A percentile compares a stretch with the other conserved stretches of the same genome.
phyloP scores from a whole-genome alignment of 2,888 invertebrate species.

The Proisotoma minuta region DNA sequence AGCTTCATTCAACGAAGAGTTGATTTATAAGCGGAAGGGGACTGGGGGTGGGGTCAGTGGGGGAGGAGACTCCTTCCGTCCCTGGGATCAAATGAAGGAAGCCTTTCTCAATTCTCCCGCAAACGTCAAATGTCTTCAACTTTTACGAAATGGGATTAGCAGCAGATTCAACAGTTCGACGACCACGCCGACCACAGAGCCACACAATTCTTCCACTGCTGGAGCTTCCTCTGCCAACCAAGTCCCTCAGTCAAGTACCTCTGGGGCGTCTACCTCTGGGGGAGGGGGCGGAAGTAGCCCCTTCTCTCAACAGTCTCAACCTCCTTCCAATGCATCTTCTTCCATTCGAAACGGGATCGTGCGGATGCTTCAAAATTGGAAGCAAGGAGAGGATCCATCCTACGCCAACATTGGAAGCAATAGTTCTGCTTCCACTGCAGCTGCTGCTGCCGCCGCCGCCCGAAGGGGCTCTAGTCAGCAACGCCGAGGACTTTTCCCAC shows the following conservation, averaged over 20 bases:
- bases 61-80: constrained; percentile 40
- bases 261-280: neutral
- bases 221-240: neutral
- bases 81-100: constrained; percentile 61
- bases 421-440: neutral
- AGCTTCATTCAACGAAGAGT: constrained; percentile 80
- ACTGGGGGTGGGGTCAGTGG: neutral
- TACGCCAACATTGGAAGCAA: neutral
- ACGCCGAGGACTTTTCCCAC: constrained; percentile 42
- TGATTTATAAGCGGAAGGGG: constrained; percentile 58
- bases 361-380: constrained; percentile 78
- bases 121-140: constrained; percentile 69
- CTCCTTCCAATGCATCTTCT: constrained; percentile 40
- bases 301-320: neutral
- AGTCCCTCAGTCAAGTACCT: neutral
- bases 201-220: neutral
- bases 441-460: constrained; percentile 15
- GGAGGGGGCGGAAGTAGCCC: neutral
- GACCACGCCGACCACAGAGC: neutral
- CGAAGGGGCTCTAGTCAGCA: constrained; percentile 13
- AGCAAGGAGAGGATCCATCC: constrained; percentile 55
- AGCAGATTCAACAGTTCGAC: constrained; percentile 51
- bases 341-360: constrained; percentile 71
- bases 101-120: constrained; percentile 68
- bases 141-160: constrained; percentile 73